Evolutionary conservation across 2,797 vertebrate species (phyloP).

Genomic region (Clarias laeviceps): DNA sequence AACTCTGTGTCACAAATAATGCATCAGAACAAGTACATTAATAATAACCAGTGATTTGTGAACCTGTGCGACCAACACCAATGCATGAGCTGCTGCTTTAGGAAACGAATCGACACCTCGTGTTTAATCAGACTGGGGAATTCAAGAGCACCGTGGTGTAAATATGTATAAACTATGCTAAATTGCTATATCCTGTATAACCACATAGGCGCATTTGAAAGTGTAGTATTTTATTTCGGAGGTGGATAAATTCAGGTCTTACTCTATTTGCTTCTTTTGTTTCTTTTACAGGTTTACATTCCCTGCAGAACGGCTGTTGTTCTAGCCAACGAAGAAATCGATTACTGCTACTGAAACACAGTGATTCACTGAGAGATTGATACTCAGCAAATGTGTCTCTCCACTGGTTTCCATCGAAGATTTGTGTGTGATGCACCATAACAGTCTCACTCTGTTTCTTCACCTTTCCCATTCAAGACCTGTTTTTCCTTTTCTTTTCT

Average conservation of each 20-base stretch:
- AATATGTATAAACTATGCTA: neutral
- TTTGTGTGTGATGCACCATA: slow-evolving; percentile 57
- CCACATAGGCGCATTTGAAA: neutral
- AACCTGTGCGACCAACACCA: neutral
- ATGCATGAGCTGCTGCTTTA: neutral
- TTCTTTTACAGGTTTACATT: slow-evolving; percentile 88
- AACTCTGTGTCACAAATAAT: neutral
- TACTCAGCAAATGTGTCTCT: slow-evolving; percentile 66
- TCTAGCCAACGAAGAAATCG: slow-evolving; percentile 85
- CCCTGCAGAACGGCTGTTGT: slow-evolving; percentile 94
- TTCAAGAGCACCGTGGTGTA: neutral
- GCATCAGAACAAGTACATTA: neutral
- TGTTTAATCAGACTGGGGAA: neutral
- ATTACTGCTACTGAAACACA: slow-evolving; percentile 78
- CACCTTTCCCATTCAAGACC: neutral
- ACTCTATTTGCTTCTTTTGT: slow-evolving; percentile 38
- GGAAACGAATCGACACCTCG: neutral
- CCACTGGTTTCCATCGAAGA: slow-evolving; percentile 50
- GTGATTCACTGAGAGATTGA: slow-evolving; percentile 56
- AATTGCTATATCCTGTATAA: neutral
- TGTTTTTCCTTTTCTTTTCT: neutral
- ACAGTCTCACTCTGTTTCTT: slow-evolving; percentile 49
- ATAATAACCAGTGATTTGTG: neutral
- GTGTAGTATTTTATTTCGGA: slow-evolving; percentile 4
- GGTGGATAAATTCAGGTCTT: slow-evolving; percentile 6